Base-by-base conservation (phyloP, 1,140 invertebrate genomes). In the Zaprionus capensis region DNA sequence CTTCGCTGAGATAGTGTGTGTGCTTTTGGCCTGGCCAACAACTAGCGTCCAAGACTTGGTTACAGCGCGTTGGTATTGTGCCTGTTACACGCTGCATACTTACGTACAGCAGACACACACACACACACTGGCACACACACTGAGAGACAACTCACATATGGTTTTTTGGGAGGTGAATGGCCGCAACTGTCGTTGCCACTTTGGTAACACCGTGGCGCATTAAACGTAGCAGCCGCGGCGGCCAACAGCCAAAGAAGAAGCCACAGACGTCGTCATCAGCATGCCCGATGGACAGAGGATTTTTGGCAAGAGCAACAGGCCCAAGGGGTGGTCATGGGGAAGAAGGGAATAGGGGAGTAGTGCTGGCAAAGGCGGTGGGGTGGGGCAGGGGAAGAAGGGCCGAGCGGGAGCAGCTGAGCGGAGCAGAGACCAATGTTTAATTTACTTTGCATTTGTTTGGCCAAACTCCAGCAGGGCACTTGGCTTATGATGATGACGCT, bases 141-240 rank as follows among this genome's bases (percentile, higher is more conserved):
- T 31, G 22, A 49, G 14, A 61, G 51, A 26, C 51, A 24, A 55
- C 61, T 76, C 67, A 66, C 63, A 78, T 78, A 64, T 77, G 83
- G 66, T 70, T 81, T 84, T 88, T 88, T 90, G 85, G 85, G 81
- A 90, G 85, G 85, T 90, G 86, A 90, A 90, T 85, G 85, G 82
- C 86, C 85, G 85, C 85, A 90, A 90, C 85, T 90, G 85, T 90
- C 86, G 85, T 80, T 87, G 84, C 84, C 84, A 87, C 84, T 88
- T 88, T 88, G 84, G 84, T 88, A 88, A 76, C 81, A 88, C 84
- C 85, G 81, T 81, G 85, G 81, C 84, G 84, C 82, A 88, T 88
- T 84, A 84, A 88, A 84, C 74, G 84, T 81, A 88, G 84, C 81
- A 85, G 78, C 76, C 66, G 78, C 63, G 34, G 64, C 74, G 69